These are phyloP conservation scores for Hipparchia semele DNA, from an alignment of 2,888 invertebrate species.

Conservation along the genomic window DNA sequence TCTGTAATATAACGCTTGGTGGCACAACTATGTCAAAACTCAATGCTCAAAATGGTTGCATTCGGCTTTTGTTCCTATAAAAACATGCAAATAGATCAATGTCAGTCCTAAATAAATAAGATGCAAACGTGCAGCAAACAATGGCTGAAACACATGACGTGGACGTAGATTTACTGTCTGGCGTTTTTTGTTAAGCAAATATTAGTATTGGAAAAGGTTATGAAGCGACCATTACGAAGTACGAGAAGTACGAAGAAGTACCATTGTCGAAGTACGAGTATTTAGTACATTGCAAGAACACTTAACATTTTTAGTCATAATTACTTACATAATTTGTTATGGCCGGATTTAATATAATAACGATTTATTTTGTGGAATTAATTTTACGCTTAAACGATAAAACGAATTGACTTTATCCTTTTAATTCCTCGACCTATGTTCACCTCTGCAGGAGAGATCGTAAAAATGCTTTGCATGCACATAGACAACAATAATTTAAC, in stretches of 20 bases:
- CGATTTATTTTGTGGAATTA: no score
- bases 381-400: no score
- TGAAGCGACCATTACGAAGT: neutral
- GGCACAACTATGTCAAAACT: conserved; percentile 3
- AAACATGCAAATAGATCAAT: conserved; percentile 42
- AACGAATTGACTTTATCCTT: no score
- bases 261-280: no score
- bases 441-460: neutral
- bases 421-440: neutral
- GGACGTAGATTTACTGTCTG: conserved; percentile 19
- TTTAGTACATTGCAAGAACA: no score
- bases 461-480: neutral
- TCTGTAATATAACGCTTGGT: conserved; percentile 15
- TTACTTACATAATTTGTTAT: no score
- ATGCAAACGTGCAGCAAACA: conserved; percentile 34
- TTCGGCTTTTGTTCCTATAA: conserved; percentile 13
- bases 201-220: neutral
- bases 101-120: conserved; percentile 43
- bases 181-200: conserved; percentile 16
- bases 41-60: conserved; percentile 6
- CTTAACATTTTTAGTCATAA: no score
- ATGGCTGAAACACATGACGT: conserved; percentile 30
- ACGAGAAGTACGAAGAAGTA: no score
- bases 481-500: neutral
- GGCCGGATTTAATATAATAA: no score